Base-by-base conservation (phyloP, 37 sponge, comb jelly and placozoan genomes). In the Axinella damicornis region DNA sequence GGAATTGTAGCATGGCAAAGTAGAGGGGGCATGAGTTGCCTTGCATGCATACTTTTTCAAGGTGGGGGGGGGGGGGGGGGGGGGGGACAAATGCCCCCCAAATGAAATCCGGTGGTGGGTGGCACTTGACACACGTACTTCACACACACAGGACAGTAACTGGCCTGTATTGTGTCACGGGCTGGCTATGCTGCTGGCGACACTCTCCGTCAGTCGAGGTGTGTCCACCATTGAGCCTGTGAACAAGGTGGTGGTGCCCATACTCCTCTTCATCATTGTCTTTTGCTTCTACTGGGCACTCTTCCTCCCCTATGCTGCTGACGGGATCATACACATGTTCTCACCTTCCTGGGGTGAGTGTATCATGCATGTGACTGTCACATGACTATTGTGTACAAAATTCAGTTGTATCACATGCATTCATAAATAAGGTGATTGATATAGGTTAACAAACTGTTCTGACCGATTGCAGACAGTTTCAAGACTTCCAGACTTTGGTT, bases 211-310 rank as follows among this genome's bases (percentile, higher is more conserved):
- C 46, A 70, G 65, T 41, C 68, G 84, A 38, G 94, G 96, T 46
- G 93, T 95, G 69, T 77, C 86, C 59, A 88, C 93, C 75, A 85
- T 95, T 57, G 96, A 95, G 61, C 87, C 81, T 40, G 90, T 89
- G 53, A 92, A 92, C 63, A 80, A 69, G 73, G 82, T 92, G 39
- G 75, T 92, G 37, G 90, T 95, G 17, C 90, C 96, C 21, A 34
- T 78, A 28, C 90, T 95, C 38, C 84, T 95, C 34, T 21, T 65
- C 34, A 86, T 92, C 36, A 73, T 95, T 22, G 78, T 81, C 21
- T 53, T 92, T 71, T 74, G 83, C 46, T 90, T 95, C 80, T 88
- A 85, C 73, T 95, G 87, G 87, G 84, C 93, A 24, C 57, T 95
- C 65, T 89, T 82, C 61, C 86, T 95, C 20, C 87, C 87, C 22